Evolutionary conservation across 2,113 vertebrate genomes (phyloP).

Genomic region (Lonchura striata): DNA sequence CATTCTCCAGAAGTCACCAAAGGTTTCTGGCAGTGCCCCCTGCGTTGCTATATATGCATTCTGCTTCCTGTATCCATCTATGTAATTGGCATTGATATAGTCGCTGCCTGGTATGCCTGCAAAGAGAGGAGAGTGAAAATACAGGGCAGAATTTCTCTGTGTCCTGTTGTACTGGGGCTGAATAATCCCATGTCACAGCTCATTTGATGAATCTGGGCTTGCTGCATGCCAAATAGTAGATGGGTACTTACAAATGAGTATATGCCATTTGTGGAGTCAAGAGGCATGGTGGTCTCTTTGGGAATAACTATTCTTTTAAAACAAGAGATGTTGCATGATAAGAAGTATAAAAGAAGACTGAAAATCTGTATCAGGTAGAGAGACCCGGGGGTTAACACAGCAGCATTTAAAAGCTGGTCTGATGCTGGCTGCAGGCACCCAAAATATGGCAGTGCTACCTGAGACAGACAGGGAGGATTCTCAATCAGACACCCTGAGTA

Average conservation of each 20-base stretch:
- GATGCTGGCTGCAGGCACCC: neutral
- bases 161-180: neutral
- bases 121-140: constrained; percentile 37
- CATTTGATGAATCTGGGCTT: neutral
- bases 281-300: neutral
- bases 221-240: neutral
- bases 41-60: constrained; percentile 98
- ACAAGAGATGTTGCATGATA: neutral
- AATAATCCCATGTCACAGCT: neutral
- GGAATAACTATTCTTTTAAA: neutral
- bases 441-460: neutral
- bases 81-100: constrained; percentile 98
- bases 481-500: neutral
- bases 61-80: constrained; percentile 98
- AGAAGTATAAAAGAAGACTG: neutral
- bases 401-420: neutral
- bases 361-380: neutral
- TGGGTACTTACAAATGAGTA: neutral
- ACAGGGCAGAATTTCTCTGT: neutral
- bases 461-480: neutral
- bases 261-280: neutral
- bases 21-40: constrained; percentile 93
- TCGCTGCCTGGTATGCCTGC: constrained; percentile 96
- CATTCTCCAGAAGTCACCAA: constrained; percentile 99
- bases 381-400: neutral